Conservation (phyloP, 2,797 vertebrate species). For the Semaprochilodus insignis region DNA sequence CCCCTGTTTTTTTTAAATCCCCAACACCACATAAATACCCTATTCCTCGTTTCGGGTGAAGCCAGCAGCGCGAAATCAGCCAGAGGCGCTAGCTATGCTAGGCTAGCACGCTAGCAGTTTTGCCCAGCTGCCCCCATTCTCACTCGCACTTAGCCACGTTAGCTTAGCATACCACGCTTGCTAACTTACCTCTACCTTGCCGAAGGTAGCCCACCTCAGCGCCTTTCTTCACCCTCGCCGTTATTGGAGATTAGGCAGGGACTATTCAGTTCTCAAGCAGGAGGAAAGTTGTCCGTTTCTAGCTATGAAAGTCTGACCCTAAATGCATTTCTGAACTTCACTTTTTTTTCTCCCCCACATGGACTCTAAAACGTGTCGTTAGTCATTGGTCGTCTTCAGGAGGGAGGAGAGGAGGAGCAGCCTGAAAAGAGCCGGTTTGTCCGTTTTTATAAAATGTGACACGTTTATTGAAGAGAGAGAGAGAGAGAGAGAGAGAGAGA, state of each 20-base stretch:
- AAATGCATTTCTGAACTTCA: constrained; percentile 57
- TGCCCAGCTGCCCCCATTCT: background rate
- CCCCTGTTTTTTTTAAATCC: background rate
- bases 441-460: background rate
- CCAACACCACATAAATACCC: no score
- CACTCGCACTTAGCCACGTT: constrained; percentile 9
- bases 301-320: background rate
- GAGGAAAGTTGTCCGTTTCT: background rate
- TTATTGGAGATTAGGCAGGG: background rate
- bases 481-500: no score
- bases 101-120: constrained; percentile 1
- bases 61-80: background rate
- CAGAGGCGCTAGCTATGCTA: no score
- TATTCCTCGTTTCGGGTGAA: background rate
- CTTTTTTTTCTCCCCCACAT: constrained; percentile 48
- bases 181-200: constrained; percentile 53
- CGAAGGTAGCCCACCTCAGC: background rate
- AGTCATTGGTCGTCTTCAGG: constrained; percentile 41
- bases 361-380: constrained; percentile 28
- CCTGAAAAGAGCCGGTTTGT: constrained; percentile 22
- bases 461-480: background rate
- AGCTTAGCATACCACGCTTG: constrained; percentile 46
- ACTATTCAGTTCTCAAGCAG: no score
- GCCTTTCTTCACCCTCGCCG: constrained; percentile 16
- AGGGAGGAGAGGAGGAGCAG: constrained; percentile 57